Conservation (phyloP, 2,797 vertebrate genomes). For the Kryptopterus vitreolus region DNA sequence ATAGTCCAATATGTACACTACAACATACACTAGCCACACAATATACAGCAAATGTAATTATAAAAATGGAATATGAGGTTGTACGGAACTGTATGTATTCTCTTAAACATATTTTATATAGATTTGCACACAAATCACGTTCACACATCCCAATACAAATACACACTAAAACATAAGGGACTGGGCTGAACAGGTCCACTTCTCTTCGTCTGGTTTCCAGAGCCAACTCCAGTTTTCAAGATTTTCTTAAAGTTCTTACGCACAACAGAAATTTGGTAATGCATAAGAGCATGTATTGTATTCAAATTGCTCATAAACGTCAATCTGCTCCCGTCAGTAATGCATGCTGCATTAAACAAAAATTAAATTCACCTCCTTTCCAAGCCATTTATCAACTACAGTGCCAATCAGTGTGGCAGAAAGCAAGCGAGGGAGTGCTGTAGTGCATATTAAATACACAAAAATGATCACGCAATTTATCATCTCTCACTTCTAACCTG, state of each 20-base stretch:
- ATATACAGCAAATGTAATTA: too few relatives aligned
- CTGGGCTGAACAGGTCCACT: slow-evolving; percentile 46
- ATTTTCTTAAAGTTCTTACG: slow-evolving; percentile 44
- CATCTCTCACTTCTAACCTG: slow-evolving; percentile 14
- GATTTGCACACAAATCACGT: too few relatives aligned
- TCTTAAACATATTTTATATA: background rate
- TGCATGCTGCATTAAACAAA: slow-evolving; percentile 59
- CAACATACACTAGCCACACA: slow-evolving; percentile 31
- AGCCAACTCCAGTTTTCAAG: slow-evolving; percentile 56
- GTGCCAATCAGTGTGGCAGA: slow-evolving; percentile 58
- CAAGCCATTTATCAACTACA: slow-evolving; percentile 58
- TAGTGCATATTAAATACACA: slow-evolving; percentile 26
- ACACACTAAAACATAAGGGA: slow-evolving; percentile 41
- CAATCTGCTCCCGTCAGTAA: slow-evolving; percentile 50
- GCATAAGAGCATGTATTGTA: slow-evolving; percentile 31
- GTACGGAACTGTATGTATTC: slow-evolving; percentile 3
- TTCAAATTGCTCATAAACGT: slow-evolving; percentile 45
- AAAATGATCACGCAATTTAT: slow-evolving; percentile 10
- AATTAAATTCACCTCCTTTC: slow-evolving; percentile 63
- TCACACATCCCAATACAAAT: background rate
- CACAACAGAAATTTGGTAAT: slow-evolving; percentile 34
- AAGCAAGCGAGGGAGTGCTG: background rate
- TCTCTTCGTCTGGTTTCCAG: slow-evolving; percentile 51
- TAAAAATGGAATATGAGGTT: too few relatives aligned
- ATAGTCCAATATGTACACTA: background rate